Percentiles rank a stretch among this genome's conserved stretches.
phyloP scores from a whole-genome alignment of 2,888 invertebrate genomes.

The Pinctada fucata region DNA sequence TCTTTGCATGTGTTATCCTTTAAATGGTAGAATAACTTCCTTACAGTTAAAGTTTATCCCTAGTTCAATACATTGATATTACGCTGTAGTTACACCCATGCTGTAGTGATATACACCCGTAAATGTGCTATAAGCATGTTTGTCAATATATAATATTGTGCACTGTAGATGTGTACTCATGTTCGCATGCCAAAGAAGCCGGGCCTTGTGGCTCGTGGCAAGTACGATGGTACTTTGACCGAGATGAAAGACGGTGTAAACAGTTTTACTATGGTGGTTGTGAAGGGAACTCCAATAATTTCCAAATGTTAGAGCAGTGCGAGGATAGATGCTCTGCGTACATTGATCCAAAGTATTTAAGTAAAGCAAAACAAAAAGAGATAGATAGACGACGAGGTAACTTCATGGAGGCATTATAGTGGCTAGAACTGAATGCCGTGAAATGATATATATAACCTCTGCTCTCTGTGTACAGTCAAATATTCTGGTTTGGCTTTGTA shows the following conservation, averaged over 20 bases:
- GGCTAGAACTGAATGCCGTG: too few species aligned
- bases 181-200: neutral
- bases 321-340: slow-evolving; percentile 46
- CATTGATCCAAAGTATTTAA: neutral
- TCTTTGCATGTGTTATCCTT: too few species aligned
- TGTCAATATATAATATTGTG: neutral
- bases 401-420: neutral
- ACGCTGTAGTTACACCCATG: too few species aligned
- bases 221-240: slow-evolving; percentile 83
- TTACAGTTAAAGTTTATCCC: too few species aligned
- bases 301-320: slow-evolving; percentile 56
- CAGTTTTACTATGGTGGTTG: slow-evolving; percentile 90
- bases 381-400: neutral
- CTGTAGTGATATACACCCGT: too few species aligned
- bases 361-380: neutral
- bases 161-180: neutral
- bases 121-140: too few species aligned
- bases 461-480: too few species aligned
- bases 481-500: too few species aligned
- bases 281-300: slow-evolving; percentile 88
- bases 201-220: neutral
- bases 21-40: too few species aligned
- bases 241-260: slow-evolving; percentile 81
- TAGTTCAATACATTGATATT: too few species aligned
- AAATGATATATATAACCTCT: too few species aligned